phyloP scores from a whole-genome alignment of 2,888 invertebrate species.

The Torymus texanus region DNA sequence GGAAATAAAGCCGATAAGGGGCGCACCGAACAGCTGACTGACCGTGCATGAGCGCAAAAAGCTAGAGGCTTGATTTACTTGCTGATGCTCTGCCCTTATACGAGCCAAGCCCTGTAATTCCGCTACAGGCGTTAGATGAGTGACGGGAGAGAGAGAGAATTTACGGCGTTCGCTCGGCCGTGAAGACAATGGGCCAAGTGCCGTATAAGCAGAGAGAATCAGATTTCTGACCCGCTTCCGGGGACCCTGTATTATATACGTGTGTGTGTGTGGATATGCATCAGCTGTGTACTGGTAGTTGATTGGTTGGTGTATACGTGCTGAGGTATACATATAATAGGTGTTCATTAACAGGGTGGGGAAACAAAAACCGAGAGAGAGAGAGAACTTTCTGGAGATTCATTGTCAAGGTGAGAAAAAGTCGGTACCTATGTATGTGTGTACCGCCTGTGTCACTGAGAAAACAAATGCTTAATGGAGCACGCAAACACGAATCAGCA shows the following conservation, averaged over 20 bases:
- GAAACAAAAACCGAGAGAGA: too few relatives aligned
- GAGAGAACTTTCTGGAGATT: too few relatives aligned
- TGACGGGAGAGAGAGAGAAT: constrained; percentile 56
- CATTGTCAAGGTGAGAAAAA: too few relatives aligned
- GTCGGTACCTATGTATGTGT: too few relatives aligned
- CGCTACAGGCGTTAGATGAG: constrained; percentile 43
- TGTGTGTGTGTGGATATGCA: not conserved
- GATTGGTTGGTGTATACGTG: too few relatives aligned
- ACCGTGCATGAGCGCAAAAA: not conserved
- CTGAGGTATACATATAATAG: too few relatives aligned
- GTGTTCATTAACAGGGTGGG: too few relatives aligned
- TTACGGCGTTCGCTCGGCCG: constrained; percentile 62
- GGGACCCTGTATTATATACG: constrained; percentile 8
- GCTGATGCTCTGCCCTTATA: not conserved
- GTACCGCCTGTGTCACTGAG: too few relatives aligned
- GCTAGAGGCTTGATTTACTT: constrained; percentile 34
- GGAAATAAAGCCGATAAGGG: constrained; percentile 27
- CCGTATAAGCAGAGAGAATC: constrained; percentile 61
- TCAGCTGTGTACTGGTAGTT: constrained; percentile 29
- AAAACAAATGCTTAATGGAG: too few relatives aligned
- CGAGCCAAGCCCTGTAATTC: constrained; percentile 31
- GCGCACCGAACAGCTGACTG: constrained; percentile 10
- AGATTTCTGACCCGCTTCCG: constrained; percentile 37
- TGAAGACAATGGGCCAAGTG: constrained; percentile 60
- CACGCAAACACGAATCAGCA: too few relatives aligned